Percentiles rank a stretch among this genome's conserved stretches.
These are phyloP conservation scores for Ammospiza caudacuta DNA, from an alignment of 2,113 vertebrate species.

Conservation along the genomic window DNA sequence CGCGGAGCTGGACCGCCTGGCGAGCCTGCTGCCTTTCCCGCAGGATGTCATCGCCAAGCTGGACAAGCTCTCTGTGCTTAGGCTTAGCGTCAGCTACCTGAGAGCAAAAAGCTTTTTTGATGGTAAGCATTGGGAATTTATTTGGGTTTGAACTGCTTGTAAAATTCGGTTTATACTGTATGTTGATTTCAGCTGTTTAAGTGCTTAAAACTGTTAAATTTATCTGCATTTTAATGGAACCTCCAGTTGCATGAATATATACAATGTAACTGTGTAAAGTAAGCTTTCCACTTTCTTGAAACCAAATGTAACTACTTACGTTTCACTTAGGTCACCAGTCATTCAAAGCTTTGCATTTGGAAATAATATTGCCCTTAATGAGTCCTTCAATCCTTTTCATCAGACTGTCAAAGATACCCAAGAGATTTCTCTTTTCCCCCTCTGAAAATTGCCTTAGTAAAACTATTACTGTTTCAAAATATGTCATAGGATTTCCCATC, in stretches of 20 bases:
- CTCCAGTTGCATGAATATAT: neutral
- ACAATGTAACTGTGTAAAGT: neutral
- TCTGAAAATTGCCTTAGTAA: neutral
- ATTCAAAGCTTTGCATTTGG: constrained; percentile 10
- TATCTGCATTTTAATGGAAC: neutral
- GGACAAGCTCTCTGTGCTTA: constrained; percentile 87
- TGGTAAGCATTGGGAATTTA: constrained; percentile 73
- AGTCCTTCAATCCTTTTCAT: neutral
- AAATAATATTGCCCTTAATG: neutral
- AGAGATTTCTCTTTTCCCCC: neutral
- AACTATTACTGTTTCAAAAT: neutral
- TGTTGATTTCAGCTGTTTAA: neutral
- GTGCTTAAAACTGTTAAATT: constrained; percentile 13
- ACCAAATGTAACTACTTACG: constrained; percentile 1
- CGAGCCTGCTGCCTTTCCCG: constrained; percentile 83
- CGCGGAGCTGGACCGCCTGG: constrained; percentile 84
- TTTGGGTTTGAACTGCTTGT: neutral
- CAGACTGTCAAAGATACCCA: neutral
- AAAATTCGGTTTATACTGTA: neutral
- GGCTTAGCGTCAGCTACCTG: constrained; percentile 88
- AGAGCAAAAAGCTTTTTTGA: constrained; percentile 88
- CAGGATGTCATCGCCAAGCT: constrained; percentile 86
- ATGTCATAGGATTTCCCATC: neutral
- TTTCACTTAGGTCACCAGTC: neutral
- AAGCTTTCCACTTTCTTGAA: constrained; percentile 32